Evolutionary conservation across 2,888 invertebrate species (phyloP), one percentile per base, ranked within the genome.

Genomic region (Drosophila suboccidentalis): DNA sequence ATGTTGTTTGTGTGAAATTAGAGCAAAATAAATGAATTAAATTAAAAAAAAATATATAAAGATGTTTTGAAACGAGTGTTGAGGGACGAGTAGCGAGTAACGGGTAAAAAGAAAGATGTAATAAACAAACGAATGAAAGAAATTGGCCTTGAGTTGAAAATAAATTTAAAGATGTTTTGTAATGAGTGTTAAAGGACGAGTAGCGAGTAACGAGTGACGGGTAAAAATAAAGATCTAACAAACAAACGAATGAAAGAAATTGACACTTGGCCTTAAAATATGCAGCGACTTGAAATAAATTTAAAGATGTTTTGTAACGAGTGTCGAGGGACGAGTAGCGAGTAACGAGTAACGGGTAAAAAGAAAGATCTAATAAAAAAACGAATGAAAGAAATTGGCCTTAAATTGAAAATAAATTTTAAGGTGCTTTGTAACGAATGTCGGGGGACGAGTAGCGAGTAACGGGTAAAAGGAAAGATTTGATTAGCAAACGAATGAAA

Each of bases 1-100:
- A n/a, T 63, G 46, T 75, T 71, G 67, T 78, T 47, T 55, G 26
- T 66, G 49, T 70, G 1, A 19, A 44, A 44, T 15, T 11, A 15
- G 46, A n/a, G 10, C 3, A 44, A 36, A 41, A 10, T 34, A 51
- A 44, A 44, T 29, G 22, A 51, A 29, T 46, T 19, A 13, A 47
- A 36, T 46, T 19, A 29, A 46, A 50, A 58, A 13, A 0, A 51
- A 39, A 39, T 55, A 39, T 55, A 38, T 22, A 44, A 34, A 49
- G 1, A 39, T 55, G 46, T 26, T 9, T 39, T 43, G 68, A 53
- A 44, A 50, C 36, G 46, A 65, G 75, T 62, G 58, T 34, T 44
- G 53, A 41, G 34, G 53, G n/a, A 34, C 43, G 59, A 71, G 68
- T 57, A 44, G 54, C 36, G 46, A 65, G 75, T 62, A 54, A 38